phyloP scores from a whole-genome alignment of 2,888 invertebrate species.

The Beris chalybata region DNA sequence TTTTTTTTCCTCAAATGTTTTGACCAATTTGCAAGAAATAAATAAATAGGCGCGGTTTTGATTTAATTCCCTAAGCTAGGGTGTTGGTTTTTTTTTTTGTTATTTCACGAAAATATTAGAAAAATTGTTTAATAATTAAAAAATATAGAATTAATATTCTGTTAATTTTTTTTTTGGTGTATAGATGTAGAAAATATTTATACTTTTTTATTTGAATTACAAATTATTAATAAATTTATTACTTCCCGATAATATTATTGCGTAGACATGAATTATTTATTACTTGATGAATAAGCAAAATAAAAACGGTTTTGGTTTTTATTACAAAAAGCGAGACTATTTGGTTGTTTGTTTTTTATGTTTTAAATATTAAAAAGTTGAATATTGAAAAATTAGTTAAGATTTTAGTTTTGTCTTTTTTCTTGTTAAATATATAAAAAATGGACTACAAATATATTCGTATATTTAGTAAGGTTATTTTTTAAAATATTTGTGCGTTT shows the following conservation, averaged over 20 bases:
- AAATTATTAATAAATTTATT: neutral
- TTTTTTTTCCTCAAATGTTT: too few species aligned
- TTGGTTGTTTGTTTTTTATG: too few species aligned
- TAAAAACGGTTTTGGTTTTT: neutral
- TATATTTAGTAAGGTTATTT: neutral
- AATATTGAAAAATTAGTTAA: too few species aligned
- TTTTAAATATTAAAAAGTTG: too few species aligned
- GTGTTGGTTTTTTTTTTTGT: neutral
- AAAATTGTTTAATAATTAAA: conserved; percentile 13
- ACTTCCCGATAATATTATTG: conserved; percentile 18
- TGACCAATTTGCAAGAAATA: too few species aligned
- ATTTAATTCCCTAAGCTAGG: too few species aligned
- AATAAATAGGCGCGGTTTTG: too few species aligned
- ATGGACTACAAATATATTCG: conserved; percentile 16
- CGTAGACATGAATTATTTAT: conserved; percentile 25
- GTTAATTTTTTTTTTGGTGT: conserved; percentile 16
- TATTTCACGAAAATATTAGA: conserved; percentile 18
- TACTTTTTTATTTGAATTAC: conserved; percentile 11
- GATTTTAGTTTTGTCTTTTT: too few species aligned
- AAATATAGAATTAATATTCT: conserved; percentile 22
- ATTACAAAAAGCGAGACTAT: conserved; percentile 1
- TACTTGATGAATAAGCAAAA: conserved; percentile 23
- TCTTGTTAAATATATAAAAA: conserved; percentile 5
- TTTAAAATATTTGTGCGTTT: conserved; percentile 28
- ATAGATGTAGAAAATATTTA: conserved; percentile 30